These are phyloP conservation scores for Oryzias curvinotus DNA, from an alignment of 2,113 vertebrate genomes.

Conservation along the genomic window DNA sequence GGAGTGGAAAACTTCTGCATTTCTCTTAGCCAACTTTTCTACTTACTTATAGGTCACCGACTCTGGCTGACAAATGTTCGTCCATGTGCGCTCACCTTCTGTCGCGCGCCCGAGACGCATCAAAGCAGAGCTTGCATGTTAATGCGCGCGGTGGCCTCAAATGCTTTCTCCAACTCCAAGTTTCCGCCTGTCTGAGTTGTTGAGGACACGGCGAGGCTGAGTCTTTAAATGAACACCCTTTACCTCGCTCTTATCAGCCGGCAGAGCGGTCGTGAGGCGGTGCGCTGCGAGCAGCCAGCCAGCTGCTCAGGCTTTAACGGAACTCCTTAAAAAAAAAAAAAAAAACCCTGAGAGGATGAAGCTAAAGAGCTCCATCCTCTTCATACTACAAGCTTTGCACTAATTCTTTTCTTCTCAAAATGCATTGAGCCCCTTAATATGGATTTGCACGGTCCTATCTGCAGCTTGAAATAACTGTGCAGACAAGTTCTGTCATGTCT, in stretches of 20 bases:
- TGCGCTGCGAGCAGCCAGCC: slow-evolving; percentile 27
- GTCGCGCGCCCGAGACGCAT: slow-evolving; percentile 31
- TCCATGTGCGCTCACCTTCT: slow-evolving; percentile 46
- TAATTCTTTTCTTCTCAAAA: neutral
- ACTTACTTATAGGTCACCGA: slow-evolving; percentile 23
- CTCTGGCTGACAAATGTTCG: slow-evolving; percentile 36
- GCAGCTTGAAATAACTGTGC: no score
- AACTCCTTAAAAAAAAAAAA: neutral
- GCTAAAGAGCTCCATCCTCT: slow-evolving; percentile 9
- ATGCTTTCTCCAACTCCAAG: slow-evolving; percentile 28
- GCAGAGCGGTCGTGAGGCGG: slow-evolving; percentile 41
- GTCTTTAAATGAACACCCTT: slow-evolving; percentile 31
- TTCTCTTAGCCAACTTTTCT: neutral
- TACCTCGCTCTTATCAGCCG: slow-evolving; percentile 49
- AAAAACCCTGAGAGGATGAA: slow-evolving; percentile 2
- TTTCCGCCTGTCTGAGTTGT: slow-evolving; percentile 35
- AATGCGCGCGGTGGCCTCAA: slow-evolving; percentile 21
- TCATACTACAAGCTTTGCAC: neutral
- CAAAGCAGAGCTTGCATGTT: slow-evolving; percentile 19
- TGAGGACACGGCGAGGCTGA: slow-evolving; percentile 20
- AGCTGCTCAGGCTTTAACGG: slow-evolving; percentile 33
- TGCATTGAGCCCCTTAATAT: neutral
- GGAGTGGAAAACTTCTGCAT: slow-evolving; percentile 25
- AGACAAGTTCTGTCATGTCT: no score
- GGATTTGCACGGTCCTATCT: neutral